phyloP scores from a whole-genome alignment of 2,113 vertebrate species.

The Orientallactaga bullata region DNA sequence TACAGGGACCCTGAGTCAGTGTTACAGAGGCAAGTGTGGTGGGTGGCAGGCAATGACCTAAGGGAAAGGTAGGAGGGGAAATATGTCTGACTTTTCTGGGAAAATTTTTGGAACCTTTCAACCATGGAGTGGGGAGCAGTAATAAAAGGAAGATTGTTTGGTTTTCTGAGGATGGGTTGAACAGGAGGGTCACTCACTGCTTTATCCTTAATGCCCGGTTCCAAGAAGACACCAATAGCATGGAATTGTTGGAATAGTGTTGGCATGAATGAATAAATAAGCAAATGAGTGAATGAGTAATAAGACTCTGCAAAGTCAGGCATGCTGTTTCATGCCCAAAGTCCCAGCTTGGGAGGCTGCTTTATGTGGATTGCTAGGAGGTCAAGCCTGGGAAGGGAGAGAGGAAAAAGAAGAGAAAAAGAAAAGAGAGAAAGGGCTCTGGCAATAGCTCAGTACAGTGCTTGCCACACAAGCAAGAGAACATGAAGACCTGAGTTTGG shows the following conservation, averaged over 20 bases:
- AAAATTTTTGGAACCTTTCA: not conserved
- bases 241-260: not conserved
- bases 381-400: not conserved
- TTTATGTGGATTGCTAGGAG: not conserved
- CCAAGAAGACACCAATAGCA: not conserved
- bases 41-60: not conserved
- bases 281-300: not conserved
- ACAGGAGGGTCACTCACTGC: not conserved
- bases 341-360: not conserved
- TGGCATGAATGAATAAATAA: not conserved
- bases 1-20: not conserved
- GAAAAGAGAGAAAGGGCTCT: no score
- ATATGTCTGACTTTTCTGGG: not conserved
- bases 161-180: not conserved
- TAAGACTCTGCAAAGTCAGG: not conserved
- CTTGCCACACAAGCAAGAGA: no score
- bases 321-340: not conserved
- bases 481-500: no score
- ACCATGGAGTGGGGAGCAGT: not conserved
- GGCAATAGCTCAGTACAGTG: no score
- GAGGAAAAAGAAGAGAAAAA: no score
- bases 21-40: not conserved
- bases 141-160: not conserved
- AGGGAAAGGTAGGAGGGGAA: not conserved
- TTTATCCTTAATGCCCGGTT: not conserved